Evolutionary conservation across 2,113 vertebrate species (phyloP).

Genomic region (Passer montanus): DNA sequence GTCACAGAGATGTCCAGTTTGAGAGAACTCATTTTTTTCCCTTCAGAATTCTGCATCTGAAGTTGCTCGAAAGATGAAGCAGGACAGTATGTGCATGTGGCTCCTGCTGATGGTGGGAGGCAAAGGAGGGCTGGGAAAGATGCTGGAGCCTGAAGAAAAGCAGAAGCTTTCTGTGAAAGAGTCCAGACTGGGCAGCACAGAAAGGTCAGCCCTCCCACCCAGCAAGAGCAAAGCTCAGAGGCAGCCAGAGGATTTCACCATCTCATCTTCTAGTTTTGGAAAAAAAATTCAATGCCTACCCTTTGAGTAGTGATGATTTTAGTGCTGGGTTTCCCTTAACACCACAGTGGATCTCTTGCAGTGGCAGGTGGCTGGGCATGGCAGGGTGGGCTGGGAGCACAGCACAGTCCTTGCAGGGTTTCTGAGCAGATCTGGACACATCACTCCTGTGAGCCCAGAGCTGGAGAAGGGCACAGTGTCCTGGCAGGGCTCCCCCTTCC

Average conservation of each 20-base stretch:
- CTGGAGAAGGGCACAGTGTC: background rate
- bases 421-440: background rate
- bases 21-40: background rate
- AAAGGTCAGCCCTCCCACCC: conserved; percentile 22
- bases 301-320: background rate
- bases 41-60: background rate
- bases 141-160: conserved; percentile 37
- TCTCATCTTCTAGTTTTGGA: background rate
- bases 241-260: background rate
- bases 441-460: rapidly evolving
- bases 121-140: background rate
- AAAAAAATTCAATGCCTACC: background rate
- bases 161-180: conserved; percentile 36
- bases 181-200: background rate
- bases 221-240: background rate
- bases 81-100: background rate
- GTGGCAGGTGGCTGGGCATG: background rate
- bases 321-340: background rate
- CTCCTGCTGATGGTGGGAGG: background rate
- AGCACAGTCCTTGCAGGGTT: rapidly evolving
- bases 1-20: conserved; percentile 3
- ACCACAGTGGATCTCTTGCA: rapidly evolving
- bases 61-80: background rate
- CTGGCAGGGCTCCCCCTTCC: rapidly evolving
- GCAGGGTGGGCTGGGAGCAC: background rate